Conservation (phyloP, 2,797 vertebrate species). For the Mus minutoides region DNA sequence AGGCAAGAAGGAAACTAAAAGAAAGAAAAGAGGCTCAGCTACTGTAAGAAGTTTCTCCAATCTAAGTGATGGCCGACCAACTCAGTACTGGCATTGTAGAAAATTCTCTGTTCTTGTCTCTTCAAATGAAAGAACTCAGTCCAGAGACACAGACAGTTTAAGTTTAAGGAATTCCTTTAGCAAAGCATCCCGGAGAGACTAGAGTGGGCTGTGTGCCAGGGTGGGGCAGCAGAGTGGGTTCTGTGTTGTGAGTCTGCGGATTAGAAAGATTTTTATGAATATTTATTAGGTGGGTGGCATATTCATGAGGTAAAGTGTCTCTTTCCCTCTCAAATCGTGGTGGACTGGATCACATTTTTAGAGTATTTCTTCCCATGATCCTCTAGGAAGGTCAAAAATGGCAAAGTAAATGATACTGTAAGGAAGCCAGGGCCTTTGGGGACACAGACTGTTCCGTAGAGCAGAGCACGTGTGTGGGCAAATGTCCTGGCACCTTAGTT, state of each 20-base stretch:
- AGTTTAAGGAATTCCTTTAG: background rate
- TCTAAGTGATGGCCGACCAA: background rate
- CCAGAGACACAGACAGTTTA: background rate
- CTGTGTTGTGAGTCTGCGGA: background rate
- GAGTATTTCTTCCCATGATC: background rate
- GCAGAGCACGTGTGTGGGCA: background rate
- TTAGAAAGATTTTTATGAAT: background rate
- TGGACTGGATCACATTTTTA: background rate
- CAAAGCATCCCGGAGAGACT: background rate
- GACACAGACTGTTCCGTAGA: background rate
- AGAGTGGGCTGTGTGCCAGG: background rate
- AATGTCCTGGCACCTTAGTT: background rate
- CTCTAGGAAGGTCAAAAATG: background rate
- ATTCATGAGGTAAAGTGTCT: background rate
- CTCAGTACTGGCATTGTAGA: background rate
- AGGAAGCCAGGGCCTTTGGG: background rate
- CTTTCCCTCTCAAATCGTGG: background rate
- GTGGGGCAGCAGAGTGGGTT: background rate
- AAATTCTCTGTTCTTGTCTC: background rate
- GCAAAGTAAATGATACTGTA: background rate
- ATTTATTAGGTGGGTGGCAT: background rate
- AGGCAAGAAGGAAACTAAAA: background rate
- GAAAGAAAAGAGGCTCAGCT: background rate
- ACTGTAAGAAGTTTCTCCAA: background rate
- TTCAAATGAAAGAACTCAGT: background rate